phyloP scores from a whole-genome alignment of 2,888 invertebrate species.

The Ichneumon xanthorius region DNA sequence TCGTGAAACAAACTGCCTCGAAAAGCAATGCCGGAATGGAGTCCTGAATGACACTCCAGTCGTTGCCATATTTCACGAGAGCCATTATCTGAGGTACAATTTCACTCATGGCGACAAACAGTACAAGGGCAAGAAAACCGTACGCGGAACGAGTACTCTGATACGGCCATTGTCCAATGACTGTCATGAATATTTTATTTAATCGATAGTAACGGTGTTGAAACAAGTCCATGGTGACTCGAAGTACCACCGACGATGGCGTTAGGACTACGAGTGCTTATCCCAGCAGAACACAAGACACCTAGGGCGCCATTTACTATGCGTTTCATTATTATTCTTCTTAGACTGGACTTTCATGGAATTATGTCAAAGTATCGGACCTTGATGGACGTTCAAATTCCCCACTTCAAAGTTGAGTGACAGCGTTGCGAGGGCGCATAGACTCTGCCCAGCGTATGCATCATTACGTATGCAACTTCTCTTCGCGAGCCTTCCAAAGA shows the following conservation, averaged over 20 bases:
- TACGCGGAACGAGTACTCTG: slow-evolving; percentile 16
- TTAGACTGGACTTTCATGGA: too few species aligned
- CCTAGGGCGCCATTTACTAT: not conserved
- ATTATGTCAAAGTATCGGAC: too few species aligned
- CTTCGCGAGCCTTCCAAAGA: not conserved
- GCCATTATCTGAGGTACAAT: slow-evolving; percentile 47
- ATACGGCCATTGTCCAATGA: slow-evolving; percentile 51
- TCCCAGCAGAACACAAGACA: not conserved
- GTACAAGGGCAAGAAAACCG: not conserved
- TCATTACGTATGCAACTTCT: not conserved
- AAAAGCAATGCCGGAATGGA: not conserved
- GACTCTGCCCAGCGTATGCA: not conserved
- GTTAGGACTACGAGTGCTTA: not conserved
- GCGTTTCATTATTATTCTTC: not conserved
- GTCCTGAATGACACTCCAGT: slow-evolving; percentile 10
- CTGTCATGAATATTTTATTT: slow-evolving; percentile 33
- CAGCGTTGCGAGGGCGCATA: not conserved
- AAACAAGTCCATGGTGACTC: slow-evolving; percentile 32
- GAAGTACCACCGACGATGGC: not conserved
- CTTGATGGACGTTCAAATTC: not conserved
- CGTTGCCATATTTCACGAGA: slow-evolving; percentile 1
- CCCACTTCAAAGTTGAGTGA: not conserved
- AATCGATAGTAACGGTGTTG: slow-evolving; percentile 39
- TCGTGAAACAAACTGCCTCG: too few species aligned
- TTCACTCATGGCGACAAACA: not conserved